Evolutionary conservation across 2,797 vertebrate genomes (phyloP).

Genomic region (Myotis vivesi): DNA sequence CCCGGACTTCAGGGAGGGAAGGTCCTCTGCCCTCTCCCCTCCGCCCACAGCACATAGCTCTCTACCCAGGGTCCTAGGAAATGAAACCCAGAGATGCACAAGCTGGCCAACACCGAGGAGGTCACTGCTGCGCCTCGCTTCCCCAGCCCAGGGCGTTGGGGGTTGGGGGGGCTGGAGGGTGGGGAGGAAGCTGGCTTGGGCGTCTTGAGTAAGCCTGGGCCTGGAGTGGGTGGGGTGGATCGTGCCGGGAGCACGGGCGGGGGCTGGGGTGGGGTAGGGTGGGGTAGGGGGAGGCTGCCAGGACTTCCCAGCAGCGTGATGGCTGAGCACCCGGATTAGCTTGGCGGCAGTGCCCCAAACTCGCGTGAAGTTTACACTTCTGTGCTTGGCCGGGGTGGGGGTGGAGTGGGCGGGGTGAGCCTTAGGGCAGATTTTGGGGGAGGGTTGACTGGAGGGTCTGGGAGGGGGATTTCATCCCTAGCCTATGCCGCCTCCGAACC

Average conservation of each 20-base stretch:
- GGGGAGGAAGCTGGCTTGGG: neutral
- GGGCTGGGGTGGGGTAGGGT: no score
- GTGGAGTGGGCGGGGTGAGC: no score
- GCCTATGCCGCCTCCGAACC: neutral
- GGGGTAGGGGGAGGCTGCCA: fast-evolving
- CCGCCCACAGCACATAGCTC: neutral
- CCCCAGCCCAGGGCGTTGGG: fast-evolving
- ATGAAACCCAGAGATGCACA: neutral
- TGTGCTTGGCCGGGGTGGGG: no score
- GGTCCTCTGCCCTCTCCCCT: neutral
- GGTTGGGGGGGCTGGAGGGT: neutral
- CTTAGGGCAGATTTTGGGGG: no score
- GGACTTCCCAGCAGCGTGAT: neutral
- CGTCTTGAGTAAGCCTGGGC: neutral
- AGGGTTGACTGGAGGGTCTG: neutral
- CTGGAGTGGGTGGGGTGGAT: neutral
- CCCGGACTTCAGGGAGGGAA: neutral
- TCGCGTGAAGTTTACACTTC: neutral
- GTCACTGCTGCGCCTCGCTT: neutral
- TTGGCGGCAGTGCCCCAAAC: fast-evolving
- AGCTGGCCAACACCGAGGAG: neutral
- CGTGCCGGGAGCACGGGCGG: fast-evolving
- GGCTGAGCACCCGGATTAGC: neutral
- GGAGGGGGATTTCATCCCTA: neutral
- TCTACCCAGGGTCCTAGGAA: slow-evolving; percentile 37